Evolutionary conservation across 1,140 invertebrate species (phyloP).

Genomic region (Aethina tumida): DNA sequence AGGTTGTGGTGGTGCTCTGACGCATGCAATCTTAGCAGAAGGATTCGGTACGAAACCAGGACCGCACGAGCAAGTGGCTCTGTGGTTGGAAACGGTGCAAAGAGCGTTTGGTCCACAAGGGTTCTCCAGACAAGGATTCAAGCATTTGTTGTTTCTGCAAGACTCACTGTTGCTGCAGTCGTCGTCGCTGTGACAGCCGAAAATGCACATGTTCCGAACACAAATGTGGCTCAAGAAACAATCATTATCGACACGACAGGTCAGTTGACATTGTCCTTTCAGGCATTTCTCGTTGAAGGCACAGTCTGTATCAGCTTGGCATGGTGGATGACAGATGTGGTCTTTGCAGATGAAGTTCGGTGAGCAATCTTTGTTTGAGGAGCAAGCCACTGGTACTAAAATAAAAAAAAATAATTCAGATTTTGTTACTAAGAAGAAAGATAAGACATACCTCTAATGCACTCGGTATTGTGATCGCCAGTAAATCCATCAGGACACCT

Average conservation of each 20-base stretch:
- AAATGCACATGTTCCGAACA: conserved; percentile 70
- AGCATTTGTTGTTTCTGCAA: conserved; percentile 68
- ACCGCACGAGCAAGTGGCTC: conserved; percentile 70
- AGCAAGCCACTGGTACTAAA: conserved; percentile 67
- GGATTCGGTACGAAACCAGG: conserved; percentile 73
- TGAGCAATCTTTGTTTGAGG: conserved; percentile 55
- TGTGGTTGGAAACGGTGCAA: conserved; percentile 70
- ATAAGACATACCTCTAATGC: conserved; percentile 61
- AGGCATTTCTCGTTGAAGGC: conserved; percentile 86
- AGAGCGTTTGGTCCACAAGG: conserved; percentile 77
- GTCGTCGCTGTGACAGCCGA: conserved; percentile 76
- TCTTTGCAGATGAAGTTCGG: conserved; percentile 56
- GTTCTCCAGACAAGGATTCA: conserved; percentile 64
- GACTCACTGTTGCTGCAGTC: conserved; percentile 76
- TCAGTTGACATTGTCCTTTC: conserved; percentile 68
- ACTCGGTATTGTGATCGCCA: conserved; percentile 74
- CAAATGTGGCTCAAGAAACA: conserved; percentile 87
- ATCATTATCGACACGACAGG: conserved; percentile 81
- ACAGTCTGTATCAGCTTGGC: conserved; percentile 69
- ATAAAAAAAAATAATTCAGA: conserved; percentile 11
- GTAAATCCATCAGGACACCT: conserved; percentile 77
- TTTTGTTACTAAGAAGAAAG: conserved; percentile 3
- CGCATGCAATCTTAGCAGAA: conserved; percentile 70
- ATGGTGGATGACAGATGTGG: conserved; percentile 67
- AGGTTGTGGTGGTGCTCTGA: conserved; percentile 56